Base-by-base conservation (phyloP, 2,888 invertebrate species). In the Philhelius pedissequus region DNA sequence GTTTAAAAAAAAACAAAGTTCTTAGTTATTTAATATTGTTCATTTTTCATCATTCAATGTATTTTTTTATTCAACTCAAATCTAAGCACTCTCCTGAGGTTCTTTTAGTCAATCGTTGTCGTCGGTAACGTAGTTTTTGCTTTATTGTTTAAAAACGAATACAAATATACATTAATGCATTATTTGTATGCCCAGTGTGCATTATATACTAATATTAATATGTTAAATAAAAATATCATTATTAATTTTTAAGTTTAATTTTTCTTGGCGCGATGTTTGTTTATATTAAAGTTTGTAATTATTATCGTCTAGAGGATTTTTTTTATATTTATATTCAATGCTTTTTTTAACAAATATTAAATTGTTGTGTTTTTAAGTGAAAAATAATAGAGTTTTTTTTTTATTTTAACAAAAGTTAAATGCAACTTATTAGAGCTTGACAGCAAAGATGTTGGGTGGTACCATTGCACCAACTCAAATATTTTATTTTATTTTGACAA, bases 71-170 rank as follows among this genome's bases (percentile, higher is more conserved):
- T 58, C 70, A 64, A 64, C 32, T 48, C 64, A 64, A 48, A 64
- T 64, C 45, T 68, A 15, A 50, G 70, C 84, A 80, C 84, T 80
- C 84, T 84, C 84, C 84, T 84, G 80, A 84, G 80, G 75, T 76
- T 70, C 70, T 40, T 66, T 76, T 62, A 71, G 50, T 80, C 71
- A 68, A 84, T 84, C 84, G 84, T 84, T 84, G 84, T 84, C 66
- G 48, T 40, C 80, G 75, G 75, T 80, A 84, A 84, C 75, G 76
- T 84, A 78, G 78, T 74, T 66, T 66, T 54, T 66, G 45, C 27
- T 60, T 68, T 43, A 60, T 70, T 60, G 50, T 60, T 66, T 74
- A 84, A 54, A 56, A 75, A 83, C 76, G 52, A 69, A 66, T 64
- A 25, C 2, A 69, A 69, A 77, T 66, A 32, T 70, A 54, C 20